Percentiles rank a stretch among this genome's conserved stretches.
Conservation (phyloP, 1,140 invertebrate genomes). For the Drosophila arizonae region DNA sequence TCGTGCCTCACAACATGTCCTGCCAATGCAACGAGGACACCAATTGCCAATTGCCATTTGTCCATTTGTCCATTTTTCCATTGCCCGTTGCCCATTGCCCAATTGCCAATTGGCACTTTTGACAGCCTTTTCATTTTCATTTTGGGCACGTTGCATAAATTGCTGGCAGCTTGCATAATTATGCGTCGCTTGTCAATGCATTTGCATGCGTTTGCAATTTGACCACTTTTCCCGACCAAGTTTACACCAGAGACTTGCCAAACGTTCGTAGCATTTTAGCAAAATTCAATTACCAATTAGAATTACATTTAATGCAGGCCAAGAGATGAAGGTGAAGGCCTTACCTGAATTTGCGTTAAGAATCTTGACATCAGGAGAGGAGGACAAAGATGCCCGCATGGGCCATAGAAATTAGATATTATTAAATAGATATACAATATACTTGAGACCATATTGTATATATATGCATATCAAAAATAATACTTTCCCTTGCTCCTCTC, state of each 20-base stretch:
- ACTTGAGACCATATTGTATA: too few species aligned
- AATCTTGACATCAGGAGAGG: too few species aligned
- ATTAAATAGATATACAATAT: too few species aligned
- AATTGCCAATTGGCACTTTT: background rate
- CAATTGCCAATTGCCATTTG: slow-evolving; percentile 18
- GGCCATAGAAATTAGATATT: too few species aligned
- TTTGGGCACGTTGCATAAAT: slow-evolving; percentile 71
- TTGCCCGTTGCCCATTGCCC: background rate
- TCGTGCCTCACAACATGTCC: slow-evolving; percentile 12
- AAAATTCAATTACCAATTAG: slow-evolving; percentile 41
- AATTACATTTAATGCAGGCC: background rate
- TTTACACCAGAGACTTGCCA: slow-evolving; percentile 28
- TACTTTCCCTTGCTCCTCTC: too few species aligned
- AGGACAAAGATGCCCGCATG: too few species aligned
- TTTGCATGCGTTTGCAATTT: slow-evolving; percentile 42
- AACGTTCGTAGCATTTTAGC: slow-evolving; percentile 14
- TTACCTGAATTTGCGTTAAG: background rate
- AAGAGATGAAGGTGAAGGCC: too few species aligned
- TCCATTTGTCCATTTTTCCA: background rate
- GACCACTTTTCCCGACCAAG: slow-evolving; percentile 2
- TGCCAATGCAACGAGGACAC: slow-evolving; percentile 5
- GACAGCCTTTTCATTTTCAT: slow-evolving; percentile 65
- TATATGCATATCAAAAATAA: too few species aligned
- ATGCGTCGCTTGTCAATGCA: slow-evolving; percentile 73
- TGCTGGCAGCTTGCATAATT: slow-evolving; percentile 62